Conservation (phyloP, 2,888 invertebrate species). For the Mythimna loreyi region DNA sequence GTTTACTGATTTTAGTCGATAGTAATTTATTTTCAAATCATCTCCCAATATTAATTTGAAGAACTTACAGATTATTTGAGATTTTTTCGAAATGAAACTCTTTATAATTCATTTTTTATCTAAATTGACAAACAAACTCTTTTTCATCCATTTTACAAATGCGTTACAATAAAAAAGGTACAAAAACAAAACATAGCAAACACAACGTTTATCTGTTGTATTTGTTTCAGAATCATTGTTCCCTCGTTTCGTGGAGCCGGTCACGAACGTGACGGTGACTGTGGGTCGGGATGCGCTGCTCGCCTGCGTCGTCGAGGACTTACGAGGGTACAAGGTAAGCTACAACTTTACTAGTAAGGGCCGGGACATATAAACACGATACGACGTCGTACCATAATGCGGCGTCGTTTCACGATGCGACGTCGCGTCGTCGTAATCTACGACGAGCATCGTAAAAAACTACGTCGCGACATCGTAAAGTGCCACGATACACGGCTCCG, state of each 20-base stretch:
- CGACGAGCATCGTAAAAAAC: no score
- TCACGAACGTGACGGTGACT: slow-evolving; percentile 97
- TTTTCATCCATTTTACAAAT: not conserved
- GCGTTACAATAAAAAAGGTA: slow-evolving; percentile 7
- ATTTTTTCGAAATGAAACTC: not conserved
- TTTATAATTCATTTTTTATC: not conserved
- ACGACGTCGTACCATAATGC: no score
- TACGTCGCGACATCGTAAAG: no score
- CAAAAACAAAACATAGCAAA: slow-evolving; percentile 39
- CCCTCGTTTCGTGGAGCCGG: slow-evolving; percentile 96
- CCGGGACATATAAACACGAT: no score
- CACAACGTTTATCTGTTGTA: slow-evolving; percentile 44
- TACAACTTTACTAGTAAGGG: slow-evolving; percentile 13
- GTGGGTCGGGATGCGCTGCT: slow-evolving; percentile 96
- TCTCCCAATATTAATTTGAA: not conserved
- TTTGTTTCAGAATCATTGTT: slow-evolving; percentile 88
- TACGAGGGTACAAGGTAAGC: slow-evolving; percentile 95
- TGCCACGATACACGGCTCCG: no score
- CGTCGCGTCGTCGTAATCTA: no score
- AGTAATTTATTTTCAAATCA: not conserved
- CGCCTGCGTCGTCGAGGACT: slow-evolving; percentile 97
- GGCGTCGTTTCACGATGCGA: no score
- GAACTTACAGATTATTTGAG: not conserved
- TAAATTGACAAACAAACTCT: not conserved
- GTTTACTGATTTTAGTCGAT: no score